Percentiles rank a stretch among this genome's conserved stretches.
These are phyloP conservation scores for Rhimphoctona megacephalus DNA, from an alignment of 2,888 invertebrate genomes.

Conservation along the genomic window DNA sequence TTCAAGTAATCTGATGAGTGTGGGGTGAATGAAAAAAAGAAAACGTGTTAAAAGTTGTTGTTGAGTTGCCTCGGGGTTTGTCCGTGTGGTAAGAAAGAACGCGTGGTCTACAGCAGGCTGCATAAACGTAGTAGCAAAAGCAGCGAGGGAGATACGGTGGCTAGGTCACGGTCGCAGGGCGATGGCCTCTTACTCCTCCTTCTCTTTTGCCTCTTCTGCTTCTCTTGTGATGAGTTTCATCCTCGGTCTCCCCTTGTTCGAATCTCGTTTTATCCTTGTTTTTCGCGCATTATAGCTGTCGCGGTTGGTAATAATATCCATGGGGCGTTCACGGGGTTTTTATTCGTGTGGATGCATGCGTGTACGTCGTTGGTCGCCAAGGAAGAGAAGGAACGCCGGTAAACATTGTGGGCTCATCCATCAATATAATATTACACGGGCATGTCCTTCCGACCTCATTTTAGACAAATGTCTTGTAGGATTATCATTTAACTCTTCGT, in stretches of 20 bases:
- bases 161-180: constrained; percentile 85
- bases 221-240: constrained; percentile 7
- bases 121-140: constrained; percentile 58
- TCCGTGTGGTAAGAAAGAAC: constrained; percentile 8
- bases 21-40: neutral
- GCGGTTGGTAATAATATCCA: constrained; percentile 64
- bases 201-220: neutral
- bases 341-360: neutral
- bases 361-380: constrained; percentile 29
- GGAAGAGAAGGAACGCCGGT: constrained; percentile 19
- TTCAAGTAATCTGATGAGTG: neutral
- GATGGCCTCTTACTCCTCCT: constrained; percentile 80
- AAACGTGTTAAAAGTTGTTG: constrained; percentile 10
- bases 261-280: constrained; percentile 24
- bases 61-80: neutral
- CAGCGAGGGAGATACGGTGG: constrained; percentile 79
- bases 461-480: constrained; percentile 49
- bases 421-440: constrained; percentile 34
- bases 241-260: neutral
- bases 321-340: constrained; percentile 24
- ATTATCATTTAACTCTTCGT: constrained; percentile 40
- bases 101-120: constrained; percentile 1
- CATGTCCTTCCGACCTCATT: constrained; percentile 51
- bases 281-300: constrained; percentile 39
- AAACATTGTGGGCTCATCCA: constrained; percentile 18